phyloP scores from a whole-genome alignment of 2,888 invertebrate genomes.

The Oxystoma pomonae region DNA sequence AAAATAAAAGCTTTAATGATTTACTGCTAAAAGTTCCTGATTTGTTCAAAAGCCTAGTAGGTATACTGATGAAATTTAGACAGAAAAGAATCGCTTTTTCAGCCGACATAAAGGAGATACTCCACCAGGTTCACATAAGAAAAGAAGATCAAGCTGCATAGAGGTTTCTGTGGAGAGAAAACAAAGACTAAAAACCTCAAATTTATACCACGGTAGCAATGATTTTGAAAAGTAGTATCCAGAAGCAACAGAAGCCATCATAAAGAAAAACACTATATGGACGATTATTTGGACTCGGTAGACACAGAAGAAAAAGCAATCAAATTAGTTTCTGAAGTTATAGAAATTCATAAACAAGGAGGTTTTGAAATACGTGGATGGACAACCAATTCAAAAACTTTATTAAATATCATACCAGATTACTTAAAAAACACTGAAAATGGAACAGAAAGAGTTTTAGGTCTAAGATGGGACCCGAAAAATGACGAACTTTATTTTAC shows the following conservation, averaged over 20 bases:
- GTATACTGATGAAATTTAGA: neutral
- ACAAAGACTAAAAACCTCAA: neutral
- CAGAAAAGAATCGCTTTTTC: neutral
- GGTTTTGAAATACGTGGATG: neutral
- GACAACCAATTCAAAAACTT: neutral
- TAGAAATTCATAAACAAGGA: neutral
- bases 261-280: conserved; percentile 5
- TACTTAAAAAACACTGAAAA: neutral
- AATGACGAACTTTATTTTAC: neutral
- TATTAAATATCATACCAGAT: neutral
- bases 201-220: conserved; percentile 2
- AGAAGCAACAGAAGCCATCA: conserved; percentile 6
- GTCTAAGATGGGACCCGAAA: neutral
- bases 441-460: neutral
- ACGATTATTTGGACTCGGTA: conserved; percentile 1
- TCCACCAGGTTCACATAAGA: too few relatives aligned
- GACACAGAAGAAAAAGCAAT: neutral
- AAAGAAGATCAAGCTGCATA: too few relatives aligned
- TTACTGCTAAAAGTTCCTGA: conserved; percentile 1
- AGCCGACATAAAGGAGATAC: too few relatives aligned
- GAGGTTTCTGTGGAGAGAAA: neutral
- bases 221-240: conserved; percentile 1
- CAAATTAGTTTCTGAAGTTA: neutral
- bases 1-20: neutral
- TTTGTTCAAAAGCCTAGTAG: neutral